Base-by-base conservation (phyloP, 2,888 invertebrate genomes). In the Agriopis marginaria region DNA sequence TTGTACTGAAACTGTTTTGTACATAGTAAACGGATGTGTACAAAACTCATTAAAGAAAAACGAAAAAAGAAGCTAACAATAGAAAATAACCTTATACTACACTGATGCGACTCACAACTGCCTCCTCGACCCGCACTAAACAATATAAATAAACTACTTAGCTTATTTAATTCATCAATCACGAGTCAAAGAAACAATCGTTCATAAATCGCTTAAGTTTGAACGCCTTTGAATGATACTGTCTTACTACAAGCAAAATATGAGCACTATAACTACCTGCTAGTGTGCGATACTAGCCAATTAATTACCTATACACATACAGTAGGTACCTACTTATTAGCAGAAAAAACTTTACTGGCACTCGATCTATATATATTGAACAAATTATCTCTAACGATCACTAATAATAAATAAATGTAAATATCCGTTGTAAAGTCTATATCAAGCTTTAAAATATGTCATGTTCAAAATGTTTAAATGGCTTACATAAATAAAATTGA, bases 321-420 rank as follows among this genome's bases (percentile, higher is more conserved):
- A 40, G 10, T 55, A 42, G n/a, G n/a, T 59, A 49, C 1, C 14
- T n/a, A n/a, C 5, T 32, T 53, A 79, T 76, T 80, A 75, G 72
- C 65, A 81, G 86, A 88, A 86, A n/a, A 88, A 87, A 78, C 79
- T 68, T 73, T 73, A 77, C 80, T 66, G 74, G 70, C 75, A 77
- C 80, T 86, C 84, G 81, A 85, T 88, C 81, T 47, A 4, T 12
- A 85, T 85, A 84, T 85, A 71, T 82, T 77, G 77, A 85, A 85
- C 80, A 79, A 86, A 87, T 87, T 85, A 83, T 80, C 80, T 85
- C 79, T 79, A 83, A 81, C 79, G 79, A 82, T 79, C 78, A 78
- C 79, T 79, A 73, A 75, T 75, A 73, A 73, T 72, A 76, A 72
- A 74, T 72, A 71, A 74, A 76, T 73, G 69, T 76, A 73, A 72